Evolutionary conservation across 2,113 vertebrate genomes (phyloP).

Genomic region (Morone chrysops): DNA sequence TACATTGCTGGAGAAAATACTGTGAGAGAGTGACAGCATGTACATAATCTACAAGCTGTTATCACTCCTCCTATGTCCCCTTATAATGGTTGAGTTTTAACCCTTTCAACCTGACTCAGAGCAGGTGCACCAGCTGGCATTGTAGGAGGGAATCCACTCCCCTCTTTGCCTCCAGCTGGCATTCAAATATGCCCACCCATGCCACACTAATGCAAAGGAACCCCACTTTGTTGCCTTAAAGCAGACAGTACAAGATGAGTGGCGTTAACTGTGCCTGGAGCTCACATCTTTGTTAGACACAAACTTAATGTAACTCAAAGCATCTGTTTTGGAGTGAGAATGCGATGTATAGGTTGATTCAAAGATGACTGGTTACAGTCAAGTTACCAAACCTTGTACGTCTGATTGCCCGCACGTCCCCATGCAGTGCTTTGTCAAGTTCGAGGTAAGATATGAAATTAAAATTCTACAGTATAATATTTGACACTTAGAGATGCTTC

Average conservation of each 20-base stretch:
- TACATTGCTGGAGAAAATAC: background rate
- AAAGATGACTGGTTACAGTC: background rate
- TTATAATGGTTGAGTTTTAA: conserved; percentile 41
- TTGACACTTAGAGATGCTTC: background rate
- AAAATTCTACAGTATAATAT: background rate
- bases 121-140: conserved; percentile 70
- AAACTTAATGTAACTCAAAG: background rate
- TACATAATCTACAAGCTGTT: background rate
- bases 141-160: conserved; percentile 55
- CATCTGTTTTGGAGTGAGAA: background rate
- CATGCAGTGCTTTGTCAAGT: background rate
- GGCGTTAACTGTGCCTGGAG: background rate
- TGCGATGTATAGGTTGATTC: background rate
- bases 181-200: conserved; percentile 36
- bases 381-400: background rate
- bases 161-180: conserved; percentile 68
- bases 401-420: background rate
- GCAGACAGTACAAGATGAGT: background rate
- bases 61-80: conserved; percentile 13
- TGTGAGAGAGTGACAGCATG: background rate
- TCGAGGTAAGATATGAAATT: background rate
- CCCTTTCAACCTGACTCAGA: conserved; percentile 31
- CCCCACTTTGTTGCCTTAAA: background rate
- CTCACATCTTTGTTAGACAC: background rate
- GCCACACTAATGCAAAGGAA: conserved; percentile 35